phyloP scores from a whole-genome alignment of 2,888 invertebrate species.

The Nymphalis polychloros region DNA sequence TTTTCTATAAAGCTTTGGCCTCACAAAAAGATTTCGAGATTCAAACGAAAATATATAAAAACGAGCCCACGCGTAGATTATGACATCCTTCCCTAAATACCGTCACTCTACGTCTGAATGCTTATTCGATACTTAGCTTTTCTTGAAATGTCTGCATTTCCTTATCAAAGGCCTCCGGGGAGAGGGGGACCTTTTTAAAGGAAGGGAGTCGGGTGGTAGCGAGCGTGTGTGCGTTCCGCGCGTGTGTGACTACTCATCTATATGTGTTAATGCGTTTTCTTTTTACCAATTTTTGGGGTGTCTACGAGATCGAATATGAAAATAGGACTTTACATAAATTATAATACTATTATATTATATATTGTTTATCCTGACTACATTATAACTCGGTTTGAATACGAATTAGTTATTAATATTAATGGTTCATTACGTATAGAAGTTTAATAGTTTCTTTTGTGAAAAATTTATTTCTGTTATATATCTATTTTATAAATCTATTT shows the following conservation, averaged over 20 bases:
- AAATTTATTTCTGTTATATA: too few species aligned
- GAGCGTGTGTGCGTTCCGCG: slow-evolving; percentile 52
- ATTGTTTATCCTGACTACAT: neutral
- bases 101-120: slow-evolving; percentile 62
- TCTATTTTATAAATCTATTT: too few species aligned
- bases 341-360: neutral
- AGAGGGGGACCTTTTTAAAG: slow-evolving; percentile 69
- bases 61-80: slow-evolving; percentile 50
- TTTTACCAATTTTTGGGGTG: slow-evolving; percentile 80
- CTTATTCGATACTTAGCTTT: slow-evolving; percentile 78
- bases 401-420: slow-evolving; percentile 1
- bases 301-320: slow-evolving; percentile 40
- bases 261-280: slow-evolving; percentile 83
- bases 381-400: neutral
- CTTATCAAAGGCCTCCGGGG: slow-evolving; percentile 77
- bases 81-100: slow-evolving; percentile 64
- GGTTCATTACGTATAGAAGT: neutral
- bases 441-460: too few species aligned
- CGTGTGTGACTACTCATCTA: slow-evolving; percentile 77
- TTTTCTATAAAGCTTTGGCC: slow-evolving; percentile 11
- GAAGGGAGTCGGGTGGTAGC: slow-evolving; percentile 48
- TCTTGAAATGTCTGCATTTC: slow-evolving; percentile 81
- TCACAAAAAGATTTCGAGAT: slow-evolving; percentile 32
- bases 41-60: slow-evolving; percentile 29
- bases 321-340: neutral